Base-by-base conservation (phyloP, 2,113 vertebrate species). In the Heliornis fulica region DNA sequence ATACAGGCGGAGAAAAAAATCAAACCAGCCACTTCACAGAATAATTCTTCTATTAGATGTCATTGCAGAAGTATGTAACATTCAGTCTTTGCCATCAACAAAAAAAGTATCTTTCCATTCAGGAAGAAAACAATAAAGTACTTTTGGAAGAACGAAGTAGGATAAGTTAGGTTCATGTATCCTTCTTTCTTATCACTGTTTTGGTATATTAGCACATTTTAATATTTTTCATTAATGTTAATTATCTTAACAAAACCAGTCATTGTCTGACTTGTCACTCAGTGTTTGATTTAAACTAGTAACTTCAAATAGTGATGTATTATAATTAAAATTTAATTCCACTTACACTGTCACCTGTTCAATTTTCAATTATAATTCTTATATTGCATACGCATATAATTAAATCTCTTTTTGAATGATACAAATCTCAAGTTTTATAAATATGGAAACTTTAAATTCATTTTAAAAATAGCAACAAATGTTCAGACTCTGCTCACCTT, bases 191-290 rank as follows among this genome's bases (percentile, higher is more conserved):
- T 95, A 96, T 95, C 88, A 70, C 22, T 68, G 57, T 76, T 90
- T 92, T 87, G 81, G 51, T 23, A 4, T 93, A 95, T 97, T 98
- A 96, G 61, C 83, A 77, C 97, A 97, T 96, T 95, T 89, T 87
- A 85, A 79, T 95, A 82, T 94, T 97, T 96, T 81, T 43, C 26
- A 87, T 97, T 96, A 95, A 56, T 77, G 79, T 95, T 56, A 84
- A 94, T 87, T 96, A 93, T 96, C 96, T 97, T 84, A 94, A 94
- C 60, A 93, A 80, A 95, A 91, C 82, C 46, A 75, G 29, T 82
- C 41, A 36, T 93, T 82, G 65, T 59, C 51, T 66, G 75, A 56
- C 38, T 90, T 96, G 75, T 89, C 85, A 59, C 90, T 96, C 65
- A 89, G 11, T 74, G 29, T 90, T 29, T 89, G 78, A 92, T 89